Evolutionary conservation across 2,797 vertebrate genomes (phyloP).

Genomic region (Zalophus californianus): DNA sequence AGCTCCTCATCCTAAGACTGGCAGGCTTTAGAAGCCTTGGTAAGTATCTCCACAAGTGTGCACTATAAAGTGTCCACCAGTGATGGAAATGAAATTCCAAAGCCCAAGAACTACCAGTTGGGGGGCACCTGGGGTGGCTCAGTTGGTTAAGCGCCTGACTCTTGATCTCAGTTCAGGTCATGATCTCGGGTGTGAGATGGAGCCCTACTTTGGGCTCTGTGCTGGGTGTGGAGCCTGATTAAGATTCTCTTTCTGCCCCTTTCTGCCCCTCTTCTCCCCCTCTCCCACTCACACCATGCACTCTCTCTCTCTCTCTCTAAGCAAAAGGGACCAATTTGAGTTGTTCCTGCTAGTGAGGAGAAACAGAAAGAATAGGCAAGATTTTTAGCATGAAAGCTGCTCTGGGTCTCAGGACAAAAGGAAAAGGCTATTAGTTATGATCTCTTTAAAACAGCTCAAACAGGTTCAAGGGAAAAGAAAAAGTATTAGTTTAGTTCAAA

Average conservation of each 20-base stretch:
- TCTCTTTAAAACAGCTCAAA: neutral
- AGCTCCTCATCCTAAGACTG: neutral
- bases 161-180: neutral
- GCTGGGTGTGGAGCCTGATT: neutral
- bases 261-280: neutral
- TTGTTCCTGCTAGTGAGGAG: neutral
- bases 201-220: neutral
- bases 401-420: neutral
- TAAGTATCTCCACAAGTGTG: neutral
- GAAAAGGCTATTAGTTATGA: neutral
- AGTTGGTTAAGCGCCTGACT: neutral
- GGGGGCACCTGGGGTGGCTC: neutral
- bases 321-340: neutral
- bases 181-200: neutral
- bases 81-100: neutral
- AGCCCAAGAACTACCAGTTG: neutral
- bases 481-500: neutral
- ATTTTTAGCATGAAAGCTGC: neutral
- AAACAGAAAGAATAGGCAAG: neutral
- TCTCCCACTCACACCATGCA: too few species aligned
- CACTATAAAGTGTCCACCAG: neutral
- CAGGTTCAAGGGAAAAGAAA: neutral
- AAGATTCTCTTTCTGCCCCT: neutral
- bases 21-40: neutral
- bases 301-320: neutral